Evolutionary conservation across 1,140 invertebrate species (phyloP), one percentile per base, ranked within the genome.

Genomic region (Orussus abietinus): DNA sequence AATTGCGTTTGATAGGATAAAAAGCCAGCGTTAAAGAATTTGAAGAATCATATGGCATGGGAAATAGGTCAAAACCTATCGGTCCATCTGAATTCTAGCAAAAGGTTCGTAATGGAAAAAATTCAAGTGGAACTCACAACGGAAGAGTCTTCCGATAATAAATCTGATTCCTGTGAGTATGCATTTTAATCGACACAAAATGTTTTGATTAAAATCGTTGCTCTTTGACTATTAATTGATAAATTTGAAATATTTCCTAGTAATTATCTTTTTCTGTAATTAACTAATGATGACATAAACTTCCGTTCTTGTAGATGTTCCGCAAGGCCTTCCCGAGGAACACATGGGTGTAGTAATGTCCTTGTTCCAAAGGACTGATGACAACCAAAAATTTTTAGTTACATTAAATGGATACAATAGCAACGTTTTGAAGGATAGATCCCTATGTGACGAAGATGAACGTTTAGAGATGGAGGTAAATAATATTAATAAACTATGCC

Each of bases 351-450:
- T 74, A 13, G 63, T 72, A 4, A 72, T 68, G 55, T 74, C 71
- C 11, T 56, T 74, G 21, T 74, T 74, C 40, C 65, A 74, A 60
- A 59, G 59, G 38, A 64, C 57, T 34, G 57, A 72, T 38, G 52
- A 71, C 32, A 71, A 61, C 48, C 71, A 68, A 45, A 70, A 71
- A 47, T 74, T 74, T 55, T 49, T 74, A 49, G 69, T 74, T 28
- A 74, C 71, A 4, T 40, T 74, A 14, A 74, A 72, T 43, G 71
- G 71, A 38, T 71, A 71, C 29, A 69, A 69, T 33, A 67, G 67
- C 39, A 66, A 70, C 40, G 37, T 55, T 11, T 20, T 47, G 19
- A 63, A 66, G 42, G 57, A 71, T 14, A 59, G 58, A 35, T 44
- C 25, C 6, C 13, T 36, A 11, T 63, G 58, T 11, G 69, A 70